Percentiles rank a stretch among this genome's conserved stretches.
Conservation (phyloP, 2,888 invertebrate species). For the Marasmarcha lunaedactyla region DNA sequence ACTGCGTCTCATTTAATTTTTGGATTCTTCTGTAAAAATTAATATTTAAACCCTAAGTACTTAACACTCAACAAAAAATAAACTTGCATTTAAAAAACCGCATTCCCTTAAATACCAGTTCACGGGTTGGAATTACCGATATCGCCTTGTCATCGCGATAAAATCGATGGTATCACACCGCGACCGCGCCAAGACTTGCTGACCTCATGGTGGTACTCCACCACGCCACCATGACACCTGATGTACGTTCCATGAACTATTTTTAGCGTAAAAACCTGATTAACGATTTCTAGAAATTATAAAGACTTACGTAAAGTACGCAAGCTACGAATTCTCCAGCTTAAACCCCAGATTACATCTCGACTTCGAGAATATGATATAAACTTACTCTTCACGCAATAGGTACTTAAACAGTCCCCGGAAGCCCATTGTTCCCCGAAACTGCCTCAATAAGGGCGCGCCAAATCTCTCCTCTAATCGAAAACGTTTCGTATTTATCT, state of each 20-base stretch:
- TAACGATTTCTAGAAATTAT: conserved; percentile 22
- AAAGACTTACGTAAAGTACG: too few species aligned
- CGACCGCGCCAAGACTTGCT: conserved; percentile 61
- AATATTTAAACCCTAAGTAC: too few species aligned
- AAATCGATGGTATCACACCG: conserved; percentile 65
- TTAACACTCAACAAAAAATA: conserved; percentile 22
- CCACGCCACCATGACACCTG: conserved; percentile 17
- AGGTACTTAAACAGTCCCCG: conserved; percentile 35
- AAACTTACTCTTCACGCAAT: conserved; percentile 40
- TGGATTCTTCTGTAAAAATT: too few species aligned
- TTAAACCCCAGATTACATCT: too few species aligned
- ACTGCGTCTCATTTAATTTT: not conserved
- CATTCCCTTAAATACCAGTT: conserved; percentile 48
- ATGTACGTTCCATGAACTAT: conserved; percentile 10
- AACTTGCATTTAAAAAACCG: conserved; percentile 31
- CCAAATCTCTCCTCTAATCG: conserved; percentile 55
- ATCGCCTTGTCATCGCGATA: conserved; percentile 58
- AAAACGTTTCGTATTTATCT: conserved; percentile 53
- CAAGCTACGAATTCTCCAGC: too few species aligned
- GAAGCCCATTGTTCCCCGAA: conserved; percentile 51
- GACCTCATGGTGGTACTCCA: conserved; percentile 59
- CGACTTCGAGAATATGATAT: conserved; percentile 35
- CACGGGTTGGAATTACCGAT: conserved; percentile 48
- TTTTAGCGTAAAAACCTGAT: conserved; percentile 16
- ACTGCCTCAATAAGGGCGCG: conserved; percentile 41